Conservation (phyloP, 2,113 vertebrate species). For the Pluvialis apricaria region DNA sequence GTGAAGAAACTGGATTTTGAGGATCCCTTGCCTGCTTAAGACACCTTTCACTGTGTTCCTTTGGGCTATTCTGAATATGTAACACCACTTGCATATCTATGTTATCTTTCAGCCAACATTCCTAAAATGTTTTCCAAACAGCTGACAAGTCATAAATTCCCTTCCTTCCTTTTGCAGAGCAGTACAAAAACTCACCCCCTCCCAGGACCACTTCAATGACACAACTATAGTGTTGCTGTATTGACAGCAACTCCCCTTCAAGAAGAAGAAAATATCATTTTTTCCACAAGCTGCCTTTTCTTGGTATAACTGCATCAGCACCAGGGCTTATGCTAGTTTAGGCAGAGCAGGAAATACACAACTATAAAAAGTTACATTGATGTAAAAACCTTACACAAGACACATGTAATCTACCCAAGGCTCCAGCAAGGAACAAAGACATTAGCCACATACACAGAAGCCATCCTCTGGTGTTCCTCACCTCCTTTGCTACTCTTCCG, state of each 20-base stretch:
- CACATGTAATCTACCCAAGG: background rate
- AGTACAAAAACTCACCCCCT: background rate
- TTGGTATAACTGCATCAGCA: background rate
- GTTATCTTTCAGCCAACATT: conserved; percentile 45
- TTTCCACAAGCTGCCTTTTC: background rate
- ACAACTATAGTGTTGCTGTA: background rate
- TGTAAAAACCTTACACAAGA: background rate
- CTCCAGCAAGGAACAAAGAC: background rate
- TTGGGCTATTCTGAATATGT: conserved; percentile 37
- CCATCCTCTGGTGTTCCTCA: background rate
- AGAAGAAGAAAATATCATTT: background rate
- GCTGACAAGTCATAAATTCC: conserved; percentile 43
- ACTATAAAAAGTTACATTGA: background rate
- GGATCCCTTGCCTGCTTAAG: background rate
- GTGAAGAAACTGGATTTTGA: background rate
- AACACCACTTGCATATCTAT: conserved; percentile 21
- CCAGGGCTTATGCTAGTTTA: background rate
- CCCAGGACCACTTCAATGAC: background rate
- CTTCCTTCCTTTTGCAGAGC: background rate
- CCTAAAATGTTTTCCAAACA: conserved; percentile 41
- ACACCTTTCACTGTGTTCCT: background rate
- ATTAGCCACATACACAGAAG: background rate
- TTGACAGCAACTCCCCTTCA: background rate
- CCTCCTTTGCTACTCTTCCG: background rate
- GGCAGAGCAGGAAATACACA: background rate